Evolutionary conservation across 2,888 invertebrate genomes (phyloP), one percentile per base, ranked within the genome.

Genomic region (Aquatica leii): DNA sequence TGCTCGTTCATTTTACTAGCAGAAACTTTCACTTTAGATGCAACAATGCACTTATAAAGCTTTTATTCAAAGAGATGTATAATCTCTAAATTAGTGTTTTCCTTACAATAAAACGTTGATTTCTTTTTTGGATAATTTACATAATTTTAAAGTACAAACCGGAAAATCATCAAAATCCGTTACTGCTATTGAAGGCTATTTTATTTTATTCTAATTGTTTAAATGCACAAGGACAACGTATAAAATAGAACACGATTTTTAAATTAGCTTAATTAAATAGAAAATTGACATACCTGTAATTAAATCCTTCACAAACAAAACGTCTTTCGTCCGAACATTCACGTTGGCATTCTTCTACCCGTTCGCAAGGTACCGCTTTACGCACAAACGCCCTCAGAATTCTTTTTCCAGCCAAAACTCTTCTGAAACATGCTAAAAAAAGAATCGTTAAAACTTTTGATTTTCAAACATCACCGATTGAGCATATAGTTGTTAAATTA

Each of bases 261-360:
- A 43, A 43, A 14, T 52, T 52, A n/a, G n/a, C n/a, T n/a, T n/a
- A n/a, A n/a, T n/a, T n/a, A n/a, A n/a, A 21, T 18, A 21, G 1
- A 12, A 24, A 48, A 20, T 52, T 56, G 5, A 46, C 55, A 81
- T 80, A 89, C 86, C 91, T 87, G 82, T 92, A 93, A 79, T 93
- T 93, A 76, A 93, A 94, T 70, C 93, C 93, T 81, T 92, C 92
- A 76, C 94, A 94, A 68, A 86, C 86, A 76, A 93, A 93, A 53
- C 87, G 83, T 74, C 86, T 88, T 77, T 93, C 93, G 4, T 86
- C 85, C 1, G 89, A 89, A 72, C 94, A 94, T 72, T 91, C 90
- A 40, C 87, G 81, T 76, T 91, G 86, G 77, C 93, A 94, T 74
- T 92, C 91, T 72, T 92, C 90, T 0, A 92, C 83, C 0, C 87